Base-by-base conservation (phyloP, 2,113 vertebrate species). In the Naja naja region DNA sequence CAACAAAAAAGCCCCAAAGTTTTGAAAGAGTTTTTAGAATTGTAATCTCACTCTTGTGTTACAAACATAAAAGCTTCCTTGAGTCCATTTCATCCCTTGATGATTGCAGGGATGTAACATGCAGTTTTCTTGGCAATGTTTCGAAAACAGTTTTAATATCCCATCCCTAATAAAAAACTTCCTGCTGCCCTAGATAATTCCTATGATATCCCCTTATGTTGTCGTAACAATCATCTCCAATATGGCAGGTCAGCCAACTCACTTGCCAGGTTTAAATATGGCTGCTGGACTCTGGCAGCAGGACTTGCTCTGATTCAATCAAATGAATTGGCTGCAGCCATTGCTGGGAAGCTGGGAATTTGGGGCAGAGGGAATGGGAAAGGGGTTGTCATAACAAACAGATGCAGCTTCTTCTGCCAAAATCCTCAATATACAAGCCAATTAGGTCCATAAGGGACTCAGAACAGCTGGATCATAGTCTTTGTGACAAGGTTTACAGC, bases 301-400 rank as follows among this genome's bases (percentile, higher is more conserved):
- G n/a, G 47, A 55, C 27, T 88, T 87, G 49, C 88, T 74, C 56
- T 64, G 27, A 55, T 54, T 94, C 88, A 92, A 90, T 52, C 47
- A 47, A 64, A 69, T 69, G 91, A 87, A 92, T 92, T 94, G 91
- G 91, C 91, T 94, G 49, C 74, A 90, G 56, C 6, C 27, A 47
- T 91, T 64, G 12, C 27, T 53, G 92, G 89, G 81, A 90, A 90
- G 54, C n/a, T 89, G 93, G 87, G 93, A 87, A 86, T 69, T 90
- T 64, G 92, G 89, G 92, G 55, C 45, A 64, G 81, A 90, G 81
- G 89, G 89, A 90, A 56, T 69, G 81, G 89, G 89, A 43, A 90
- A 89, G 55, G 69, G 93, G 54, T 53, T 93, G 90, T 85, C 58
- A 91, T 85, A 91, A 93, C 69, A 85, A 93, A 43, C 90, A 87